These are phyloP conservation scores for Cranoglanis bouderius DNA, from an alignment of 2,113 vertebrate genomes.

Conservation along the genomic window DNA sequence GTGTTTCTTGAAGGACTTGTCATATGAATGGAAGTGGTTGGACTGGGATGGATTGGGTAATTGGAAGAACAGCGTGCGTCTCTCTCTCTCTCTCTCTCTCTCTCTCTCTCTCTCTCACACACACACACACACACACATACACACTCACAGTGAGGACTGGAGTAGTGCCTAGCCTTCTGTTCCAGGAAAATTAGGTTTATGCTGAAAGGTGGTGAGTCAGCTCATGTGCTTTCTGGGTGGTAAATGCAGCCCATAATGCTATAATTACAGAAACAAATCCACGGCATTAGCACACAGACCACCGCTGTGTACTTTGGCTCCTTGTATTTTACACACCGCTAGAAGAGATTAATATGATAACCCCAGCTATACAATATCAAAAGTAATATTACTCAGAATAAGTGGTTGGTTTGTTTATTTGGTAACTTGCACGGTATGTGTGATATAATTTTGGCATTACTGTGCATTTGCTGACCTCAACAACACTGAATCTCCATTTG, in stretches of 20 bases:
- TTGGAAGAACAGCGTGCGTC: slow-evolving; percentile 8
- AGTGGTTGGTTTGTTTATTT: slow-evolving; percentile 10
- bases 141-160: slow-evolving; percentile 13
- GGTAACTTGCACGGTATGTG: background rate
- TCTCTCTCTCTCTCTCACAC: background rate
- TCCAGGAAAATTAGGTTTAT: slow-evolving; percentile 16
- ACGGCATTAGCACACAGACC: slow-evolving; percentile 21
- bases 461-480: background rate
- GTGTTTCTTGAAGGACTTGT: slow-evolving; percentile 26
- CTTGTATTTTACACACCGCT: slow-evolving; percentile 2
- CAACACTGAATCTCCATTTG: background rate
- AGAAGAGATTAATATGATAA: slow-evolving; percentile 24
- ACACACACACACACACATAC: slow-evolving; percentile 11
- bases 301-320: background rate
- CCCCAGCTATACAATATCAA: background rate
- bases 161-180: background rate
- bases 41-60: background rate
- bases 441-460: background rate
- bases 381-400: background rate
- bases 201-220: slow-evolving; percentile 15
- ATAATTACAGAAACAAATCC: slow-evolving; percentile 40
- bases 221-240: slow-evolving; percentile 23
- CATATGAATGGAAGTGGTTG: background rate
- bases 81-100: background rate
- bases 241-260: slow-evolving; percentile 30